These are phyloP conservation scores for Ancistrus triradiatus DNA, from an alignment of 2,113 vertebrate species.

Conservation along the genomic window DNA sequence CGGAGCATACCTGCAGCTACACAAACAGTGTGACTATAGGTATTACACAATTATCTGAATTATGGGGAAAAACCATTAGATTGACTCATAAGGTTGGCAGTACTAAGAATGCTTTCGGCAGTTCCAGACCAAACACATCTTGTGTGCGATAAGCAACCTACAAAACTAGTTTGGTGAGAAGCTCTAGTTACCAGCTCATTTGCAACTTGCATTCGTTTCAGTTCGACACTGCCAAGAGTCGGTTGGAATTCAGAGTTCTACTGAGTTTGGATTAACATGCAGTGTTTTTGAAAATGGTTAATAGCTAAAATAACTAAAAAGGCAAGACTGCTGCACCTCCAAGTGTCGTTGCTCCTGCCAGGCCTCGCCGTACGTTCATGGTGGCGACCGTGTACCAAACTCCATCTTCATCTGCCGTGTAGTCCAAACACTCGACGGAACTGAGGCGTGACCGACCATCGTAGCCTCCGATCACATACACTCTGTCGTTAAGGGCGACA, in stretches of 20 bases:
- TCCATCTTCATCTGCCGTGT: conserved; percentile 90
- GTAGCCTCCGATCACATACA: conserved; percentile 96
- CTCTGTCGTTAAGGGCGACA: conserved; percentile 89
- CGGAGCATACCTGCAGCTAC: too few relatives aligned
- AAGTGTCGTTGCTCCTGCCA: conserved; percentile 91
- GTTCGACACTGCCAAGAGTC: too few relatives aligned
- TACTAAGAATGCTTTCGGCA: neutral
- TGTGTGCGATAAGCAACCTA: conserved; percentile 8
- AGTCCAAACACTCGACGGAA: conserved; percentile 95
- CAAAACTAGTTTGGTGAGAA: conserved; percentile 23
- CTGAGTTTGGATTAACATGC: neutral
- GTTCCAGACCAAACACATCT: neutral
- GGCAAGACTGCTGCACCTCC: conserved; percentile 72
- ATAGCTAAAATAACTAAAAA: neutral
- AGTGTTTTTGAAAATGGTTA: neutral
- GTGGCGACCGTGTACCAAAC: conserved; percentile 98
- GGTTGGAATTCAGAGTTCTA: too few relatives aligned
- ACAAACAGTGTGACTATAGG: too few relatives aligned
- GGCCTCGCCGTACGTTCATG: conserved; percentile 93
- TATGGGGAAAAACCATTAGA: too few relatives aligned
- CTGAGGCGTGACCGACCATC: conserved; percentile 94
- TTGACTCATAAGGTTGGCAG: too few relatives aligned
- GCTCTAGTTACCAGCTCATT: neutral
- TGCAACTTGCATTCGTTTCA: neutral
- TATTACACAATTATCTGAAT: too few relatives aligned